These are phyloP conservation scores for Menidia menidia DNA, from an alignment of 2,797 vertebrate genomes.

Conservation along the genomic window DNA sequence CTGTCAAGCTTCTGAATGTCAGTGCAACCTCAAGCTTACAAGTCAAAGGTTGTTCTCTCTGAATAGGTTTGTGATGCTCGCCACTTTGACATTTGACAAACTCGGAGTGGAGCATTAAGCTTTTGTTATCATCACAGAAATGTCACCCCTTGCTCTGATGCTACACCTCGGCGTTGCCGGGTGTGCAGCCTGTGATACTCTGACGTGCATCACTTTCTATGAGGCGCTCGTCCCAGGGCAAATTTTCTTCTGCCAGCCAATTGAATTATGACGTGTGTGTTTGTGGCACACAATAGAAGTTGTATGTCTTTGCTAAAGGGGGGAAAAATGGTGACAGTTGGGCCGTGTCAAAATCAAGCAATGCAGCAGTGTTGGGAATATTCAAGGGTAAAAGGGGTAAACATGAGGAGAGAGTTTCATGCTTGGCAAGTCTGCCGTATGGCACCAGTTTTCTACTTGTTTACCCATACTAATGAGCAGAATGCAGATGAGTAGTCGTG, in stretches of 20 bases:
- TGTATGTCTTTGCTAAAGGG: conserved; percentile 33
- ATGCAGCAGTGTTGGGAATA: conserved; percentile 59
- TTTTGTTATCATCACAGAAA: conserved; percentile 51
- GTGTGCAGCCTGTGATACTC: conserved; percentile 33
- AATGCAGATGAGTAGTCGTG: conserved; percentile 77
- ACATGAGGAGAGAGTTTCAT: conserved; percentile 81
- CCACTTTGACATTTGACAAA: conserved; percentile 25
- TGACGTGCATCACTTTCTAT: conserved; percentile 34
- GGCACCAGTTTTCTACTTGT: conserved; percentile 74
- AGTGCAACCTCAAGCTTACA: conserved; percentile 6
- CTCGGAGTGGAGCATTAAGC: conserved; percentile 25
- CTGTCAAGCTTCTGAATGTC: conserved; percentile 19
- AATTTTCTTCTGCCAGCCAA: conserved; percentile 28
- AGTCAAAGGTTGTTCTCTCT: conserved; percentile 20
- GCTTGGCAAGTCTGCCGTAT: conserved; percentile 78
- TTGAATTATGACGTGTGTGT: conserved; percentile 38
- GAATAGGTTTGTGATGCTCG: conserved; percentile 9
- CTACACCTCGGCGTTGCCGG: conserved; percentile 34
- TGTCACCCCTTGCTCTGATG: conserved; percentile 49
- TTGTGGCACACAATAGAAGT: conserved; percentile 29
- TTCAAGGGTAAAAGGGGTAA: conserved; percentile 81
- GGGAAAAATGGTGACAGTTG: conserved; percentile 46
- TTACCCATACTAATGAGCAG: conserved; percentile 82
- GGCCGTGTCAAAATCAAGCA: conserved; percentile 60
- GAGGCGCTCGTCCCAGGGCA: conserved; percentile 51